These are phyloP conservation scores for Drosophila demipolita DNA, from an alignment of 2,888 invertebrate species.

Conservation along the genomic window DNA sequence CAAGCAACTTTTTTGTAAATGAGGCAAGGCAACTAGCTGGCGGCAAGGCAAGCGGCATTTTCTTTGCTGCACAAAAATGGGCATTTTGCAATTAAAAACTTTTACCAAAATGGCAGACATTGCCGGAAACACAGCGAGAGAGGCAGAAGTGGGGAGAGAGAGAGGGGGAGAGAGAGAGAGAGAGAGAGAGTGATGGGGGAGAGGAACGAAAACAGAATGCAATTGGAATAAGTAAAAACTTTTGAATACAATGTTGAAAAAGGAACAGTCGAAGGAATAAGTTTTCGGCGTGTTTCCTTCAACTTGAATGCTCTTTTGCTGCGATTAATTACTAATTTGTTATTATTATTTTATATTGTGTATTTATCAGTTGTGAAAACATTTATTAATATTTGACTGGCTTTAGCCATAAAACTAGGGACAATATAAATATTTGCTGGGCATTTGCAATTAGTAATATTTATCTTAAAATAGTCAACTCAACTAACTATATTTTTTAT, in stretches of 20 bases:
- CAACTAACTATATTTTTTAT: neutral
- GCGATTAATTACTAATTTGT: neutral
- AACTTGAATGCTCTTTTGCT: conserved; percentile 40
- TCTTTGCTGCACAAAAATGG: conserved; percentile 45
- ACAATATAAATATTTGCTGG: neutral
- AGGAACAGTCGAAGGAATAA: conserved; percentile 22
- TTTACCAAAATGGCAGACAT: conserved; percentile 47
- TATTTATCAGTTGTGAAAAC: too few species aligned
- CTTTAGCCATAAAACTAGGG: neutral
- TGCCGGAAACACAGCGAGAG: conserved; percentile 3
- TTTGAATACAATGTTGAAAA: conserved; percentile 37
- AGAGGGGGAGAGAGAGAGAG: neutral
- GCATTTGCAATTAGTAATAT: neutral
- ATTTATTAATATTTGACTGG: neutral
- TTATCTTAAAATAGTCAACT: neutral
- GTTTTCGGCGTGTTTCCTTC: conserved; percentile 8
- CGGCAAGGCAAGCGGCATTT: conserved; percentile 2
- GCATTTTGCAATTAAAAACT: conserved; percentile 71
- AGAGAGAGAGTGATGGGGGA: neutral
- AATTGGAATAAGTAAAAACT: conserved; percentile 38
- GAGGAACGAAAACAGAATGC: neutral
- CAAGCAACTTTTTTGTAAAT: conserved; percentile 44
- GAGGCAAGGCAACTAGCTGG: conserved; percentile 17
- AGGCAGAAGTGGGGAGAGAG: neutral
- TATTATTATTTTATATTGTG: neutral